Conservation (phyloP, 1,140 invertebrate species). For the Rhopalosiphum padi region DNA sequence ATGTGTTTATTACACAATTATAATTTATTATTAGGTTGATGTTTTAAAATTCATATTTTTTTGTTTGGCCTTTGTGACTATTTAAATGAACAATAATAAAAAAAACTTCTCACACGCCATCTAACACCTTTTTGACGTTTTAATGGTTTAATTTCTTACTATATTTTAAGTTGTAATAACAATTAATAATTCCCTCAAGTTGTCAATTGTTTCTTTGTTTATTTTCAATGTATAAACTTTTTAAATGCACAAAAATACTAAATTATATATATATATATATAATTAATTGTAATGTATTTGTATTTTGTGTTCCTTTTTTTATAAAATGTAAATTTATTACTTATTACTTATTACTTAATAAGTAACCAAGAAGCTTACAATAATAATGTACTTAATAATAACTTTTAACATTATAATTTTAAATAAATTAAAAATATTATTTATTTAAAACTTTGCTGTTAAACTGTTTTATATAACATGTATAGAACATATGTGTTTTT, state of each 20-base stretch:
- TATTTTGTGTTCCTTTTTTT: background rate
- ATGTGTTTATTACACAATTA: background rate
- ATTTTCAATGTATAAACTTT: background rate
- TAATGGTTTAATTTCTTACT: background rate
- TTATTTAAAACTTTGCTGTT: background rate
- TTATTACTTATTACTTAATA: background rate
- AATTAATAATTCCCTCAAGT: background rate
- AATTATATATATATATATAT: background rate
- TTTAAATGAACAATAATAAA: background rate
- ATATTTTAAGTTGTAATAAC: background rate
- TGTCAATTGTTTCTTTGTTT: background rate
- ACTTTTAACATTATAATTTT: background rate
- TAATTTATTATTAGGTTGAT: background rate
- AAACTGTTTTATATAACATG: background rate
- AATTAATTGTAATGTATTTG: background rate
- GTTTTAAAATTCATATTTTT: background rate
- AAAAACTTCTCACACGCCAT: background rate
- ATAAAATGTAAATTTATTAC: background rate
- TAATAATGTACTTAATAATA: background rate
- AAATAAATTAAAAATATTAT: background rate
- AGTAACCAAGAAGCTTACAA: background rate
- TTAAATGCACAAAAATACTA: background rate
- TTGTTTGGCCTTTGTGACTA: background rate
- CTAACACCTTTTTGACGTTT: background rate
- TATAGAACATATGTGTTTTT: background rate